Evolutionary conservation across 2,888 invertebrate genomes (phyloP), one percentile per base, ranked within the genome.

Genomic region (Philopedon plagiatum): DNA sequence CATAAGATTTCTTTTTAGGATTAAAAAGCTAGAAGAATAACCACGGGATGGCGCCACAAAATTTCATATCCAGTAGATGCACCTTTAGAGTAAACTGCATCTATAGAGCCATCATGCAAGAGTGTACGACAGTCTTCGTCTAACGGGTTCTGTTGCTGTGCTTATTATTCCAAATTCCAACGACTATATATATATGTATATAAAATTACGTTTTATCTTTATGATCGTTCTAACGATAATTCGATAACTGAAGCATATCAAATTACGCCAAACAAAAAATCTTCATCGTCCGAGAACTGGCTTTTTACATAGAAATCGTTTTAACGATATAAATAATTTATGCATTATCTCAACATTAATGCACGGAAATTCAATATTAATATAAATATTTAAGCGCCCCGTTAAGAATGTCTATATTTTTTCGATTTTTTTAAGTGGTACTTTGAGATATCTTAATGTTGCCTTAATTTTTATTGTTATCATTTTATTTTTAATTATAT

Each of bases 331-430:
- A 26, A n/a, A 26, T 49, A 49, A 54, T 29, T 26, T 54, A 54
- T 54, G n/a, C 51, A 29, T 7, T 21, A 29, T 54, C 29, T 54
- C 1, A 32, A 18, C 29, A 29, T 29, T 54, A 54, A 54, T 29
- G 29, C 29, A 54, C 15, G 51, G 51, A 54, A 54, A 54, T 8
- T 54, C 51, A 54, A 54, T 54, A 54, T 29, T 54, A 54, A 54
- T 54, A 54, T 54, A 54, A 29, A 54, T 54, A 54, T 54, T 29
- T 54, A 29, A 54, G 51, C 51, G 51, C 51, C n/a, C n/a, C 51
- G 15, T 29, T 29, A 23, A 26, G n/a, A 29, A 15, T 13, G 51
- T 54, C 29, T 26, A 9, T 54, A 5, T n/a, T 54, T 51, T 51
- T 11, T 29, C 1, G 8, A 5, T 29, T 23, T 18, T 15, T 18